Evolutionary conservation across 2,888 invertebrate genomes (phyloP).

Genomic region (Aricia artaxerxes): DNA sequence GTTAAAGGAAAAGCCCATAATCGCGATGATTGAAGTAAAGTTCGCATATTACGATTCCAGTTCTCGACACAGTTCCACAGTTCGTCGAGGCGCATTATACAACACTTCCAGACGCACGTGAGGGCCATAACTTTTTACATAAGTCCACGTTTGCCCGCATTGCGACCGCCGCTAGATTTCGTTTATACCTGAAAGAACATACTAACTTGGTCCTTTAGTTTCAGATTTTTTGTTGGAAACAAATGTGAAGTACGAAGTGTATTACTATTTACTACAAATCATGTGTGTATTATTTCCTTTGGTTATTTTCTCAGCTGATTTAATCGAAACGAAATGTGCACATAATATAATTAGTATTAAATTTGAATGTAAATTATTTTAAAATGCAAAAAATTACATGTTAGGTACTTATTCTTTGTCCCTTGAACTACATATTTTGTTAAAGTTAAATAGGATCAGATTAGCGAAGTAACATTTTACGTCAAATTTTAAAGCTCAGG

Average conservation of each 20-base stretch:
- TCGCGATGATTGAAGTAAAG: background rate
- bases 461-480: background rate
- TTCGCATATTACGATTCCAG: background rate
- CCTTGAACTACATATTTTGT: background rate
- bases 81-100: slow-evolving; percentile 1
- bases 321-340: too few relatives aligned
- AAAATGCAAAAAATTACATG: too few relatives aligned
- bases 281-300: too few relatives aligned
- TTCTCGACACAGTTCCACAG: background rate
- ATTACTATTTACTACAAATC: too few relatives aligned
- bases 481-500: background rate
- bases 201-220: background rate
- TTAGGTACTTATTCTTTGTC: background rate
- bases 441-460: background rate
- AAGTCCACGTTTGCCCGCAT: slow-evolving; percentile 24
- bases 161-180: slow-evolving; percentile 15
- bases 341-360: too few relatives aligned
- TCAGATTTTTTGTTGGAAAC: background rate
- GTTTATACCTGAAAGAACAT: background rate
- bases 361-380: too few relatives aligned
- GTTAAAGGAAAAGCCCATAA: background rate
- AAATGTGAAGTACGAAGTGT: background rate
- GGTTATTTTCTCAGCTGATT: too few relatives aligned
- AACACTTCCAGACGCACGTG: slow-evolving; percentile 5
- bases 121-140: slow-evolving; percentile 22